Conservation (phyloP, 2,797 vertebrate species). For the Arctocebus calabarensis region DNA sequence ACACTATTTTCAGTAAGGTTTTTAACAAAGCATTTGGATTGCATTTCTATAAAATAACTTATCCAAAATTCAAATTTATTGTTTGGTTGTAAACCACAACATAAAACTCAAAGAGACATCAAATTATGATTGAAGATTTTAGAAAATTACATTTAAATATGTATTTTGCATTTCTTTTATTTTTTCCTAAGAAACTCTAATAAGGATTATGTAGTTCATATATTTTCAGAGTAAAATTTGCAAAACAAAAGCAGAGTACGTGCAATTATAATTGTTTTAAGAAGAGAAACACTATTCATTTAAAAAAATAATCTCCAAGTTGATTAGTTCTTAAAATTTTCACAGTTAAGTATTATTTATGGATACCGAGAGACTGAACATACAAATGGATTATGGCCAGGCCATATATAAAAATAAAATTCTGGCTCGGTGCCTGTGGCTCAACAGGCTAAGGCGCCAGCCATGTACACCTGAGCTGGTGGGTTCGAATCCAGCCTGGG, state of each 20-base stretch:
- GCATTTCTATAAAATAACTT: background rate
- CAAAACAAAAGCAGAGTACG: slow-evolving; percentile 29
- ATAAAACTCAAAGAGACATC: background rate
- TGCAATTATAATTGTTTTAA: background rate
- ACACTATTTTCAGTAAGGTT: background rate
- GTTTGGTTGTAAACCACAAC: background rate
- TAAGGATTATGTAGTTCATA: background rate
- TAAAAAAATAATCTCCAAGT: background rate
- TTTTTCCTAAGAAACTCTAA: background rate
- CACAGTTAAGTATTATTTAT: background rate
- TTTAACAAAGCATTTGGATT: slow-evolving; percentile 19
- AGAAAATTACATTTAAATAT: slow-evolving; percentile 32
- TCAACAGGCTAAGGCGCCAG: too few relatives aligned
- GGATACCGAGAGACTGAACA: background rate
- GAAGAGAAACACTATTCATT: background rate
- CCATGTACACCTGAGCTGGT: too few relatives aligned
- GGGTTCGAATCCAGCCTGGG: too few relatives aligned
- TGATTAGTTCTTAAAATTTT: background rate
- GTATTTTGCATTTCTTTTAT: background rate
- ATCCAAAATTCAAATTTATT: background rate
- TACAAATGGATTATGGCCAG: background rate
- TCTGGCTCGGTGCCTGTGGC: too few relatives aligned
- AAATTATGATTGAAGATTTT: slow-evolving; percentile 36
- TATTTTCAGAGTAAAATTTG: background rate
- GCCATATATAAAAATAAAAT: background rate